These are phyloP conservation scores for Perca fluviatilis DNA, from an alignment of 2,113 vertebrate genomes.

Conservation along the genomic window DNA sequence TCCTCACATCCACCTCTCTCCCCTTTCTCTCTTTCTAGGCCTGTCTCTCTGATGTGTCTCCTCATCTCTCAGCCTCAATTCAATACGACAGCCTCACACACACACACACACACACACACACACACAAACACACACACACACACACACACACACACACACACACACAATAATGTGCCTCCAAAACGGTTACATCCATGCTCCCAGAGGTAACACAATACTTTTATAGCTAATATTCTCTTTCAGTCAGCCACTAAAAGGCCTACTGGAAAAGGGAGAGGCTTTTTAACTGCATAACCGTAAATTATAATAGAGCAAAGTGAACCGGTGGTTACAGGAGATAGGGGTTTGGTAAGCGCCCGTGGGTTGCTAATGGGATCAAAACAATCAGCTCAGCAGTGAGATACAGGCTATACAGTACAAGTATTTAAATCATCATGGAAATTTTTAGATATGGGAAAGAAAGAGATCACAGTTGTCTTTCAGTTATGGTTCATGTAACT, in stretches of 20 bases:
- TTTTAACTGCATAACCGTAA: constrained; percentile 40
- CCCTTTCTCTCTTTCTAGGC: neutral
- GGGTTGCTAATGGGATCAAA: constrained; percentile 37
- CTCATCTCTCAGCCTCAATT: constrained; percentile 36
- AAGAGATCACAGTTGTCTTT: neutral
- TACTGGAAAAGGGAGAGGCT: constrained; percentile 55
- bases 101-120: constrained; percentile 22
- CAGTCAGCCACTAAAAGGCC: constrained; percentile 54
- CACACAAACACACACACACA: constrained; percentile 9
- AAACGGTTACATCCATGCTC: constrained; percentile 15
- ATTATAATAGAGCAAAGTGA: constrained; percentile 15
- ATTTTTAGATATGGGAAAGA: neutral
- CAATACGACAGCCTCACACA: constrained; percentile 21
- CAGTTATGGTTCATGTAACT: neutral
- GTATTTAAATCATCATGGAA: constrained; percentile 33
- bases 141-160: constrained; percentile 23
- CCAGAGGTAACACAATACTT: constrained; percentile 62
- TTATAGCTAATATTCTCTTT: constrained; percentile 35
- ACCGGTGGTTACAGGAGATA: constrained; percentile 26
- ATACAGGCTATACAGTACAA: neutral
- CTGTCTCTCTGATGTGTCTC: constrained; percentile 28
- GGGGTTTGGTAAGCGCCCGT: constrained; percentile 10
- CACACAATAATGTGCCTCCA: constrained; percentile 23
- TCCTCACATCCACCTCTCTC: neutral
- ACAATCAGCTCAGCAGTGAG: constrained; percentile 9